Base-by-base conservation (phyloP, 2,888 invertebrate genomes). In the Pyrochroa serraticornis region DNA sequence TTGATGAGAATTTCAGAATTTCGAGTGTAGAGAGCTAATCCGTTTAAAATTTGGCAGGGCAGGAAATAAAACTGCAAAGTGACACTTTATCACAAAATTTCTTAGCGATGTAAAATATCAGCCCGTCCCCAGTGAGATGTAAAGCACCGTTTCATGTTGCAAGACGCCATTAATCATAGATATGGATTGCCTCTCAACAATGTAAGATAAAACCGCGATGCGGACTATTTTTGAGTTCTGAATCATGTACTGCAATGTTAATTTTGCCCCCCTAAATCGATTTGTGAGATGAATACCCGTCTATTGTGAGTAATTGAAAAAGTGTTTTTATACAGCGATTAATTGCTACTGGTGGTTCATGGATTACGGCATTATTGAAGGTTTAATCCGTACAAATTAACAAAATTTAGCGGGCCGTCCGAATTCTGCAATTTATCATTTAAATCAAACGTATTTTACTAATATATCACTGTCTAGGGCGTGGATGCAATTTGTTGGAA, bases 171-270 rank as follows among this genome's bases (percentile, higher is more conserved):
- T 71, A 73, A 73, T 73, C 72, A 71, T 58, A 67, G 62, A 72
- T 71, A 71, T 72, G 69, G 71, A 72, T 71, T 70, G 65, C 68
- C 66, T 67, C 66, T 68, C 69, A 67, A 66, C 71, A 68, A 59
- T 66, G 60, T 65, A 63, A 51, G 55, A 52, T 55, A 54, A 49
- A 53, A 60, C 48, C 46, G 48, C 34, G 35, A 35, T 31, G 43
- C 13, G 44, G 54, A 48, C 42, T 55, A 22, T 22, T 22, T 22
- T 22, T 22, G 22, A 22, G 22, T 22, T 5, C 5, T 2, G 22
- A 22, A 22, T 5, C 22, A 22, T 22, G 22, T 22, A 22, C 22
- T 22, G 22, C 22, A 22, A 22, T 22, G 22, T 22, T 22, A 22
- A 22, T 22, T 22, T 5, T 22, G 22, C 3, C 22, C 22, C 22